These are phyloP conservation scores for Trissolcus japonicus DNA, from an alignment of 2,888 invertebrate species.

Conservation along the genomic window DNA sequence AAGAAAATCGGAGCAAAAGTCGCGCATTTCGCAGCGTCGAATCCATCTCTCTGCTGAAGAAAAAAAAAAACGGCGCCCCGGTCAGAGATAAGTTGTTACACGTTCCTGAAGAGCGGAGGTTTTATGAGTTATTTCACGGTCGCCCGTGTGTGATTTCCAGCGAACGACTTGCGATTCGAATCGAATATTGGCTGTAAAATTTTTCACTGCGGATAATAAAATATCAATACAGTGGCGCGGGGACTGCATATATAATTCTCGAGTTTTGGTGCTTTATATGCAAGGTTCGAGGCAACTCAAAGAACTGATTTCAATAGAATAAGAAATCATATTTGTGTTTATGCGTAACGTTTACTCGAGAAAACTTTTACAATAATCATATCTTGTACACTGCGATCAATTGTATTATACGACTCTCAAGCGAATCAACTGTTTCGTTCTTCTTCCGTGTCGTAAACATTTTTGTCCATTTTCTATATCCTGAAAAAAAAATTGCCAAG, in stretches of 20 bases:
- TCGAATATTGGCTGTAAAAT: slow-evolving; percentile 21
- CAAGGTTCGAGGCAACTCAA: too few species aligned
- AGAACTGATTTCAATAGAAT: too few species aligned
- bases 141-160: not conserved
- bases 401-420: too few species aligned
- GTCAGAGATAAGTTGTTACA: slow-evolving; percentile 1
- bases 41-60: not conserved
- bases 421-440: too few species aligned
- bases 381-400: too few species aligned
- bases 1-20: slow-evolving; percentile 4
- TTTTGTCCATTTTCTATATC: too few species aligned
- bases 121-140: not conserved
- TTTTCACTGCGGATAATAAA: slow-evolving; percentile 20
- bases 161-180: slow-evolving; percentile 20
- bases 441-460: too few species aligned
- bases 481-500: too few species aligned
- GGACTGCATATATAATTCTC: slow-evolving; percentile 17
- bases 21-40: not conserved
- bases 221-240: slow-evolving; percentile 5
- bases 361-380: too few species aligned
- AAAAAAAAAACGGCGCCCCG: not conserved
- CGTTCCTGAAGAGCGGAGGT: not conserved
- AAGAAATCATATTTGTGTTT: slow-evolving; percentile 14
- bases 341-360: not conserved
- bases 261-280: not conserved